Evolutionary conservation across 2,113 vertebrate genomes (phyloP).

Genomic region (Megaptera novaeangliae): DNA sequence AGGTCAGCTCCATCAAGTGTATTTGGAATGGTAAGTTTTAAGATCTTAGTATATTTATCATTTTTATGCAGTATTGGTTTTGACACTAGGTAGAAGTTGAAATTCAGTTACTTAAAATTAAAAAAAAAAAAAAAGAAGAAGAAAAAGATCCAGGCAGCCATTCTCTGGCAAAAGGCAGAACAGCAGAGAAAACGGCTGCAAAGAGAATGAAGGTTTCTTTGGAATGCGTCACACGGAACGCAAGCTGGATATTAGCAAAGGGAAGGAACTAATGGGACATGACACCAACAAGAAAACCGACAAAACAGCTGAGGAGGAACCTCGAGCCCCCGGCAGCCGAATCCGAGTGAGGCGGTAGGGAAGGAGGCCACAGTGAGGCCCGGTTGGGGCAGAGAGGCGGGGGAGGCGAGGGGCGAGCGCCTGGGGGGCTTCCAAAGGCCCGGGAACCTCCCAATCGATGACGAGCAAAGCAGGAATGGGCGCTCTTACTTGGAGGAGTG

Average conservation of each 20-base stretch:
- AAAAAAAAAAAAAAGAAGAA: neutral
- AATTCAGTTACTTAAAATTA: neutral
- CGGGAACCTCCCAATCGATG: neutral
- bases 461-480: neutral
- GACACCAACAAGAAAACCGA: accelerated
- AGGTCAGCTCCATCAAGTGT: neutral
- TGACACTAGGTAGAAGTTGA: neutral
- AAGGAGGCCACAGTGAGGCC: neutral
- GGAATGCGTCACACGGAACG: accelerated
- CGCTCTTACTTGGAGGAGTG: neutral
- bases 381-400: neutral
- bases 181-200: neutral
- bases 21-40: neutral
- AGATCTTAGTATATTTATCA: neutral
- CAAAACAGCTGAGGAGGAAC: neutral
- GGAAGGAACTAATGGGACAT: neutral
- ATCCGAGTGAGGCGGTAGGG: neutral
- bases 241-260: neutral
- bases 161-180: neutral
- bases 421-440: neutral
- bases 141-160: accelerated
- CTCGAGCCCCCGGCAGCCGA: accelerated
- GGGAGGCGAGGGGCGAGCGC: accelerated
- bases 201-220: neutral
- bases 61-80: neutral